Evolutionary conservation across 2,888 invertebrate species (phyloP).

Genomic region (Ypsolopha scabrella): DNA sequence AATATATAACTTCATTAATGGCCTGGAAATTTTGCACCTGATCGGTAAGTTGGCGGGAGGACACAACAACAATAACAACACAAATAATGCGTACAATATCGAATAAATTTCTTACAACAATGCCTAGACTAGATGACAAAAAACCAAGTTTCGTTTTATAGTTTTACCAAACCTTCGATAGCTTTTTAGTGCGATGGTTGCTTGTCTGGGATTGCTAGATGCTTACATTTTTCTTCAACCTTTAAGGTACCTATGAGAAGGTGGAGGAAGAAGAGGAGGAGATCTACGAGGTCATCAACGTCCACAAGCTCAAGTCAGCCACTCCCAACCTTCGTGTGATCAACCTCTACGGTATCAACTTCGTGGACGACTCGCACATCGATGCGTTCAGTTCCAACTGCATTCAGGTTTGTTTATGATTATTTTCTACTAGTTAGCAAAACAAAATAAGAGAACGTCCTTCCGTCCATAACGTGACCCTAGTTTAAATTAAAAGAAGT

Average conservation of each 20-base stretch:
- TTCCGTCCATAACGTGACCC: background rate
- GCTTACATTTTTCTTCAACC: background rate
- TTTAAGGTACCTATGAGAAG: constrained; percentile 92
- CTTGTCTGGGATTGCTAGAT: too few species aligned
- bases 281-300: constrained; percentile 98
- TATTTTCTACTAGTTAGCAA: too few species aligned
- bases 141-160: too few species aligned
- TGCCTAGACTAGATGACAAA: too few species aligned
- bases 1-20: constrained; percentile 99
- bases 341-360: constrained; percentile 98
- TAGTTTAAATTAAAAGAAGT: too few species aligned
- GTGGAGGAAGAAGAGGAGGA: constrained; percentile 99
- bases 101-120: too few species aligned
- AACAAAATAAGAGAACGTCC: too few species aligned
- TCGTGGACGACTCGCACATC: constrained; percentile 98
- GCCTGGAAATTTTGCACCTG: constrained; percentile 95
- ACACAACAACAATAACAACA: background rate
- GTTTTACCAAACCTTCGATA: too few species aligned
- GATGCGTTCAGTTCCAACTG: constrained; percentile 98
- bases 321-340: constrained; percentile 98
- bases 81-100: too few species aligned
- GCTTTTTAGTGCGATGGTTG: too few species aligned
- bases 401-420: constrained; percentile 78
- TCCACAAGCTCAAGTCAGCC: constrained; percentile 97
- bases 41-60: constrained; percentile 74